phyloP scores from a whole-genome alignment of 2,888 invertebrate species.

The Eremobia ochroleuca region DNA sequence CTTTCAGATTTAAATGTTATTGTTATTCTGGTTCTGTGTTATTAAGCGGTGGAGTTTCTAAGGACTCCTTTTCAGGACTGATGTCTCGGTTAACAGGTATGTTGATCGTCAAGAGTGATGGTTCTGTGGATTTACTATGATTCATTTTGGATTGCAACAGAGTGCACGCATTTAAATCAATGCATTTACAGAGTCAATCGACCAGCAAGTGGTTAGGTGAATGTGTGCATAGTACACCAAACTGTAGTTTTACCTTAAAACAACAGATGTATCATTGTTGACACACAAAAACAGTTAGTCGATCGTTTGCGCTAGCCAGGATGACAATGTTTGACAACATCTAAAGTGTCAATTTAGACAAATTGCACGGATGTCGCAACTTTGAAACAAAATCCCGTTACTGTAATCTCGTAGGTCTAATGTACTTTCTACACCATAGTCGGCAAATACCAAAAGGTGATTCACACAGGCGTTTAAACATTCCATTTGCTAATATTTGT shows the following conservation, averaged over 20 bases:
- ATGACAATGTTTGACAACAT: slow-evolving; percentile 62
- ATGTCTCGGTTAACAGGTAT: slow-evolving; percentile 10
- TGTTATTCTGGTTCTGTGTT: slow-evolving; percentile 56
- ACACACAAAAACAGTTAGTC: slow-evolving; percentile 52
- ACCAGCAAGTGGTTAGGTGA: slow-evolving; percentile 10
- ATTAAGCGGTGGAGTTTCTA: slow-evolving; percentile 49
- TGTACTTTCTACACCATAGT: slow-evolving; percentile 46
- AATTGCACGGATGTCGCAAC: slow-evolving; percentile 61
- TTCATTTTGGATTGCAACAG: slow-evolving; percentile 17
- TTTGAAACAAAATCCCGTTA: slow-evolving; percentile 58
- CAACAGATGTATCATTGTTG: slow-evolving; percentile 33
- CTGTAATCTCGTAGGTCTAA: slow-evolving; percentile 36
- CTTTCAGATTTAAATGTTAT: slow-evolving; percentile 60
- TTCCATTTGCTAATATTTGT: slow-evolving; percentile 69
- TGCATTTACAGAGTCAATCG: slow-evolving; percentile 17
- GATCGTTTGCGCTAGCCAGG: slow-evolving; percentile 49
- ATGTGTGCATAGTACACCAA: slow-evolving; percentile 27
- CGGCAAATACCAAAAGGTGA: slow-evolving; percentile 57
- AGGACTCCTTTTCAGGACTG: slow-evolving; percentile 26
- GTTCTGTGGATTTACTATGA: neutral
- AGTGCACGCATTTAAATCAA: neutral
- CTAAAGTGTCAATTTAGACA: slow-evolving; percentile 63
- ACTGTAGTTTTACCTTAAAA: slow-evolving; percentile 34
- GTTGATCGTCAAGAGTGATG: neutral
- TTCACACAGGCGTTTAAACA: slow-evolving; percentile 56